Base-by-base conservation (phyloP, 2,888 invertebrate genomes). In the Cosmia pyralina region DNA sequence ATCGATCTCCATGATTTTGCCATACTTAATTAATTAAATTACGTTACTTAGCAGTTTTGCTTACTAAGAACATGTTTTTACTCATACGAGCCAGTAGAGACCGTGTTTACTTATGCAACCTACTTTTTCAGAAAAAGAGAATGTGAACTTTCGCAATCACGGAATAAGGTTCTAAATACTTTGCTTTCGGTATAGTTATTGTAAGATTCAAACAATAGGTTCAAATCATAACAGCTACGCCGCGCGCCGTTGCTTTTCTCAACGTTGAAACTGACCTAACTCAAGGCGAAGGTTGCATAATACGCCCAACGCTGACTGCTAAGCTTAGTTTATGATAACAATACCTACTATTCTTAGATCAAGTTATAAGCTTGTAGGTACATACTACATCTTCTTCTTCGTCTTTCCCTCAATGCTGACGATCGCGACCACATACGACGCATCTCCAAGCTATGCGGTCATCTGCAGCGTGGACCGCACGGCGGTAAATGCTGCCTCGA, bases 221-320 rank as follows among this genome's bases (percentile, higher is more conserved):
- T 80, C 11, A 38, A 73, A 64, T 55, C 64, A 80, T 64, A 69
- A 67, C 62, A 69, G 41, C n/a, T 17, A 55, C 28, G 50, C 41
- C 44, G 52, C 38, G 38, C 38, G 28, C 38, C 7, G 58, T 46
- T 46, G 22, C 75, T 57, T 75, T 60, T 73, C 69, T 53, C 64
- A 59, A 59, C 57, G 65, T 46, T 38, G 58, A 17, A 70, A 85
- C 88, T 86, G 81, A 86, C 86, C 86, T 86, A 86, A 63, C 81
- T 6, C 83, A 86, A 83, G 38, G 38, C 38, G 38, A 38, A 38
- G n/a, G 58, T 63, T 73, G 67, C 63, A 57, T 69, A 73, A 59
- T 62, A 67, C 46, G 13, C 10, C 19, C 17, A 38, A 58, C 64
- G 34, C 57, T 41, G 1, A 34, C 41, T 62, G 28, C 13, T 11